These are phyloP conservation scores for Marcusenius ussheri DNA, from an alignment of 2,113 vertebrate genomes.

Conservation along the genomic window DNA sequence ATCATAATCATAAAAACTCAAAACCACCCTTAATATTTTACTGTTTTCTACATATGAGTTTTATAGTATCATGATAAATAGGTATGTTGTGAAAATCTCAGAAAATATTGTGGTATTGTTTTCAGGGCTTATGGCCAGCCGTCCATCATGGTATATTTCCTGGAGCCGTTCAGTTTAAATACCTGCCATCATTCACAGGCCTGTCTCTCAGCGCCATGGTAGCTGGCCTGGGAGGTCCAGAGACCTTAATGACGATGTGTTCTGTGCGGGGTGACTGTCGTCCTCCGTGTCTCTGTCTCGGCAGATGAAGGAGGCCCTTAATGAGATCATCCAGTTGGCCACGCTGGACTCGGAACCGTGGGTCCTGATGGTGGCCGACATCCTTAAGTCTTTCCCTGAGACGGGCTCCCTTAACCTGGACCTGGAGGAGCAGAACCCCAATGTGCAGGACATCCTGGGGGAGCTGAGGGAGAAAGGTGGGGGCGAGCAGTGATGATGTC, in stretches of 20 bases:
- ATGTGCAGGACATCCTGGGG: conserved; percentile 92
- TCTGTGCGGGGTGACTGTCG: not conserved
- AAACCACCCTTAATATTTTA: not conserved
- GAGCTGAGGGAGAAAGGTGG: conserved; percentile 92
- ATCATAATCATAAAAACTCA: not conserved
- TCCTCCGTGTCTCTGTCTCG: not conserved
- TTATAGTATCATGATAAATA: not conserved
- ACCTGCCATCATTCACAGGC: not conserved
- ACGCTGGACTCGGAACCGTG: conserved; percentile 94
- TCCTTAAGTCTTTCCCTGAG: conserved; percentile 95
- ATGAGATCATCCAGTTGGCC: conserved; percentile 92
- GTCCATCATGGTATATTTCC: not conserved
- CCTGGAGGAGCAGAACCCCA: conserved; percentile 95
- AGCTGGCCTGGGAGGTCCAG: not conserved
- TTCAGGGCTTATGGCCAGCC: not conserved
- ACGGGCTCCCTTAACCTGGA: conserved; percentile 92
- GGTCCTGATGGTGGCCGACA: conserved; percentile 98
- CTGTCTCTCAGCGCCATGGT: not conserved
- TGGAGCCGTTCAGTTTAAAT: not conserved
- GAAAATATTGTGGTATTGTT: not conserved
- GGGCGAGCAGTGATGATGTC: not conserved
- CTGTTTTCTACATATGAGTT: not conserved
- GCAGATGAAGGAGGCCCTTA: conserved; percentile 92
- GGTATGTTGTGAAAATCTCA: not conserved
- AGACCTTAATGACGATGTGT: not conserved